These are phyloP conservation scores for Solea solea DNA, from an alignment of 2,113 vertebrate genomes.

Conservation along the genomic window DNA sequence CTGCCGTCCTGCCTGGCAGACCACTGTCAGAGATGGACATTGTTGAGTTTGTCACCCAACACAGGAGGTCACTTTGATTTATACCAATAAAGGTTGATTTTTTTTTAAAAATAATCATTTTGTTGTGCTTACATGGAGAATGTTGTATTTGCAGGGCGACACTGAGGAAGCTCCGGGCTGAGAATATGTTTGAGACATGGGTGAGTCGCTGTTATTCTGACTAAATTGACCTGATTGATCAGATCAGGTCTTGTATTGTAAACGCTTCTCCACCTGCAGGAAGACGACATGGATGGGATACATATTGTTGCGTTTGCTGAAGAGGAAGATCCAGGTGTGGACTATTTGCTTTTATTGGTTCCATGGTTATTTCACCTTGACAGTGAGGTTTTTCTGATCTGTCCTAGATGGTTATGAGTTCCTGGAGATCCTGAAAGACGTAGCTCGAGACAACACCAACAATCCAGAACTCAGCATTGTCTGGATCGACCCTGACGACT, in stretches of 20 bases:
- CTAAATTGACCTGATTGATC: neutral
- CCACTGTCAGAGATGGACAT: conserved; percentile 92
- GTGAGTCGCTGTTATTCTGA: conserved; percentile 78
- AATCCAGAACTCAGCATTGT: conserved; percentile 96
- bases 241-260: neutral
- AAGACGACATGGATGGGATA: conserved; percentile 95
- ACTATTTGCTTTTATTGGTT: neutral
- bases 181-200: conserved; percentile 98
- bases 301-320: conserved; percentile 98
- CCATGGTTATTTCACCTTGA: neutral
- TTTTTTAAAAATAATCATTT: neutral
- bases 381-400: neutral
- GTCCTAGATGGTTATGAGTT: conserved; percentile 94
- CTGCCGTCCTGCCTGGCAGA: conserved; percentile 88
- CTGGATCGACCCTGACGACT: conserved; percentile 97
- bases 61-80: conserved; percentile 84
- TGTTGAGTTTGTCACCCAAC: conserved; percentile 92
- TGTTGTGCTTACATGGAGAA: neutral
- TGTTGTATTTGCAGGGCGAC: conserved; percentile 84
- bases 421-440: conserved; percentile 95
- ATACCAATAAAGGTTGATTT: neutral
- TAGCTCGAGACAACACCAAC: conserved; percentile 95
- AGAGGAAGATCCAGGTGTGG: conserved; percentile 93
- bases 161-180: conserved; percentile 91
- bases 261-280: conserved; percentile 73